Evolutionary conservation across 2,113 vertebrate species (phyloP), one percentile per base, ranked within the genome.

Genomic region (Oreotragus oreotragus): DNA sequence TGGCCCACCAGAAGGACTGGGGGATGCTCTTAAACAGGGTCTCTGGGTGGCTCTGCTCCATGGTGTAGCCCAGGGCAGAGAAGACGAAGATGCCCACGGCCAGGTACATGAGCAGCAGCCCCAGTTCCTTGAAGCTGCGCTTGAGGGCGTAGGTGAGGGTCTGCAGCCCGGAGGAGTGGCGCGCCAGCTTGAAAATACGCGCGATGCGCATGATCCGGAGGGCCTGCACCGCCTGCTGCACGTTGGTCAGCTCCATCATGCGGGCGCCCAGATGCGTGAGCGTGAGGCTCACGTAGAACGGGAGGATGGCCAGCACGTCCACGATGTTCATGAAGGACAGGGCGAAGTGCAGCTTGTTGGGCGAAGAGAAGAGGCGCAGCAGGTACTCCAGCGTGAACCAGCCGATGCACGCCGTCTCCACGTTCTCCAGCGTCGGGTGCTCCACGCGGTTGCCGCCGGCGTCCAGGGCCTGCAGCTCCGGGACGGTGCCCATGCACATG

Each of bases 1-100:
- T 99, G 96, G 99, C 99, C 99, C 99, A 99, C 99, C 99, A 99
- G 98, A 99, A 99, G 4, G 99, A 99, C 93, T 99, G 99, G 8
- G 99, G 99, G 97, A 99, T 99, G 99, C 99, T 99, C 98, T 99
- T 99, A 97, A 99, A 99, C n/a, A 99, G 98, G 2, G 99, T 99
- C 97, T 99, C 99, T 0, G 99, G 99, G 97, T 99, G 99, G 88
- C 99, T 99, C 97, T 99, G 99, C 98, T 99, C 99, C 99, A 99
- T 99, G 77, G 99, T 99, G 97, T 99, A 99, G 94, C 99, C 99
- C 81, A 99, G 98, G 27, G 99, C 99, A 1, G 99, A 99, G 98
- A 99, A 99, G 88, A 99, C 99, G 88, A 99, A 99, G 96, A 99
- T 99, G 12, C 99, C 99, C 87, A 99, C 99, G 0, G 99, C 99